Evolutionary conservation across 2,888 invertebrate species (phyloP), one percentile per base, ranked within the genome.

Genomic region (Drosophila picticornis): DNA sequence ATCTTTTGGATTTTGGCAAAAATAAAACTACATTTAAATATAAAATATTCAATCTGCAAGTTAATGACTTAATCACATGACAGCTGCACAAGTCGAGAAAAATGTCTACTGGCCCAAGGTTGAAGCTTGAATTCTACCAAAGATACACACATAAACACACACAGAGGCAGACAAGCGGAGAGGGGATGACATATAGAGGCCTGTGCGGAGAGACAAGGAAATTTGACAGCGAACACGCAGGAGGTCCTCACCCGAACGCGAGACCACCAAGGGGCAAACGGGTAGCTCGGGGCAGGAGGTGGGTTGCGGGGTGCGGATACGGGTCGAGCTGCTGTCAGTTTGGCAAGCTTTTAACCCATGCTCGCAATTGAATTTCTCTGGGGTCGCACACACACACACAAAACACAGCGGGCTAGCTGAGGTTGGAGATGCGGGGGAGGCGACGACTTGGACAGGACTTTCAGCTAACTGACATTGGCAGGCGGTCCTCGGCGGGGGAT

Each of bases 321-420:
- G 67, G 81, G 81, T 77, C 81, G 77, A 80, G 80, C 79, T 74
- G 81, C 84, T 87, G 87, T 87, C 84, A 79, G 78, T 69, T 75
- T 61, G 75, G 57, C 65, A 84, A 84, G 87, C 84, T 87, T 87
- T 83, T 84, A 77, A 84, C 84, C 84, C 84, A 76, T 77, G 84
- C 71, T 77, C 74, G 77, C 85, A 83, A 79, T 79, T 79, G 79
- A 79, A 79, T 79, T 72, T 79, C 72, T 71, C 55, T 63, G 40
- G 65, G 59, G 51, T 52, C 66, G 52, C 40, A 64, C 36, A 36
- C 55, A 51, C 40, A 50, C 36, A 36, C 7, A 34, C 16, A 34
- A 43, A 29, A 16, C 70, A 59, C 70, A 66, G 69, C 69, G 38
- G 57, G 69, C 19, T 11, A n/a, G 27, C 46, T 4, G 25, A 9